phyloP scores from a whole-genome alignment of 2,888 invertebrate species.

The Peribatodes rhomboidaria region DNA sequence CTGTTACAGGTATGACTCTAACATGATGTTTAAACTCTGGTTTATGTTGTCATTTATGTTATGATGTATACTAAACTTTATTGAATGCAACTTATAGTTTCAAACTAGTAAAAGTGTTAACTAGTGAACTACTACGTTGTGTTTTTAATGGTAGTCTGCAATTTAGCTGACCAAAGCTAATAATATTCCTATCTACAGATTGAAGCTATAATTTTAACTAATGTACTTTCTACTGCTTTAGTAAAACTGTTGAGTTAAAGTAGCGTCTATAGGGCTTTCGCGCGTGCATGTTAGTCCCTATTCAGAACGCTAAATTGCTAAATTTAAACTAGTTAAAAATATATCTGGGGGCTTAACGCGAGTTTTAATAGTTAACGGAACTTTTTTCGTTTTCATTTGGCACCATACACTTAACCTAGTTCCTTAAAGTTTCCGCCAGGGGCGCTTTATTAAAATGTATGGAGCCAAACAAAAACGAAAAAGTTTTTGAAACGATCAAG shows the following conservation, averaged over 20 bases:
- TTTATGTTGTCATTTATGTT: background rate
- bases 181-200: conserved; percentile 23
- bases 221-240: conserved; percentile 27
- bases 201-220: conserved; percentile 26
- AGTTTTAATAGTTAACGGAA: no score
- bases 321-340: no score
- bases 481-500: no score
- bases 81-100: background rate
- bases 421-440: no score
- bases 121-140: conserved; percentile 26
- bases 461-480: no score
- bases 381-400: no score
- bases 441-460: no score
- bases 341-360: no score
- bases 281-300: no score
- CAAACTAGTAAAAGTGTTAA: conserved; percentile 19
- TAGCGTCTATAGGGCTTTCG: conserved; percentile 25
- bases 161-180: conserved; percentile 21
- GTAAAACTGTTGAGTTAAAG: conserved; percentile 1
- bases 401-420: no score
- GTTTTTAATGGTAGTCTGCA: conserved; percentile 18
- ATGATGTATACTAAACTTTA: background rate
- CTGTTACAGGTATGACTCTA: background rate
- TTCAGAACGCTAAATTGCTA: no score
- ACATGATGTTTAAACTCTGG: background rate